These are phyloP conservation scores for Cassiopea xamachana DNA, from an alignment of 30 jellyfish, hydroid and myxozoan species.

Conservation along the genomic window DNA sequence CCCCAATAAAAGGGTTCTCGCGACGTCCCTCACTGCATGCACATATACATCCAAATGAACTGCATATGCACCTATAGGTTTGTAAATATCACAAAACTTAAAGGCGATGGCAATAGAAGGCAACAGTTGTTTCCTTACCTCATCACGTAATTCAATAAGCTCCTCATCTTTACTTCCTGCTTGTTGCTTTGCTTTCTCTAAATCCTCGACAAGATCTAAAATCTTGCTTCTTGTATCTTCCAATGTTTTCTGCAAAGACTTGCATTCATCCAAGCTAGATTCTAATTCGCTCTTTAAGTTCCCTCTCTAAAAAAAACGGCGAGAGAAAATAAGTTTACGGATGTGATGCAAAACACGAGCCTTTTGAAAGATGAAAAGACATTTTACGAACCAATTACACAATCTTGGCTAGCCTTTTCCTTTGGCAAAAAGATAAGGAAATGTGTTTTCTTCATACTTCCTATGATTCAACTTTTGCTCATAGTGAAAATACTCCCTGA, in stretches of 20 bases:
- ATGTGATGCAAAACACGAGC: not conserved
- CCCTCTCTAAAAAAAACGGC: not conserved
- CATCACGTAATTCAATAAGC: not conserved
- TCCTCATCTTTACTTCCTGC: slow-evolving; percentile 43
- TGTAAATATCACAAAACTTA: too few species aligned
- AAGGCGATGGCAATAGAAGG: not conserved
- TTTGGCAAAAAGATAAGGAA: not conserved
- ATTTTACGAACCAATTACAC: not conserved
- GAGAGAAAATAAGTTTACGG: not conserved
- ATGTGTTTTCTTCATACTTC: not conserved
- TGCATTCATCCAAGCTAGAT: slow-evolving; percentile 38
- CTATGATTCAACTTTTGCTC: not conserved
- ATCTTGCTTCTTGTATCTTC: slow-evolving; percentile 26
- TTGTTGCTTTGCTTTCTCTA: slow-evolving; percentile 10
- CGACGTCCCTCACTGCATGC: too few species aligned
- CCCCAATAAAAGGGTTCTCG: too few species aligned
- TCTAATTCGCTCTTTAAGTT: slow-evolving; percentile 23
- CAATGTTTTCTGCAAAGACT: slow-evolving; percentile 22
- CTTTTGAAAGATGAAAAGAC: not conserved
- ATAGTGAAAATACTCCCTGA: not conserved
- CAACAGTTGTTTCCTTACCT: not conserved
- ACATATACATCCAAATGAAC: too few species aligned
- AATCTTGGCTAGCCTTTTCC: not conserved
- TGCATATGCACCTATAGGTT: too few species aligned
- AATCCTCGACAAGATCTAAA: slow-evolving; percentile 7